Evolutionary conservation across 1,140 invertebrate genomes (phyloP).

Genomic region (Drosophila funebris): DNA sequence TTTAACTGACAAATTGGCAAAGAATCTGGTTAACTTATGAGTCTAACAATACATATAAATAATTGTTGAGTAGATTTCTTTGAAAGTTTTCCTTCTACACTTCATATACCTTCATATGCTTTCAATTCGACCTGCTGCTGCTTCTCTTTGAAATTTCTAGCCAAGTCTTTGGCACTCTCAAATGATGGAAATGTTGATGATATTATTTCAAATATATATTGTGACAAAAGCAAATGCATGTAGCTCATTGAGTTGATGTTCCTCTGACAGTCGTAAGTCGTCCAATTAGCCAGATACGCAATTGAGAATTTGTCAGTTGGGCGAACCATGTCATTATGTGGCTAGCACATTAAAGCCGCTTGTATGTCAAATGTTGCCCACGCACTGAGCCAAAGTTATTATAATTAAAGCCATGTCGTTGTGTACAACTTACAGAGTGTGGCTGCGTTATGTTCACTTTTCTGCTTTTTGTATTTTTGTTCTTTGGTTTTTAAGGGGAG

Average conservation of each 20-base stretch:
- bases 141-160: no score
- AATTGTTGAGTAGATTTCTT: no score
- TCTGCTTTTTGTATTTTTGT: no score
- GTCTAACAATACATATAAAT: no score
- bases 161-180: background rate
- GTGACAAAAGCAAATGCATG: background rate
- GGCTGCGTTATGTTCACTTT: conserved; percentile 31
- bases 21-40: no score
- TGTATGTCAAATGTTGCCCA: conserved; percentile 10
- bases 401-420: conserved; percentile 49
- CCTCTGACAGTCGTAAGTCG: conserved; percentile 11
- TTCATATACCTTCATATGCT: no score
- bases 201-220: background rate
- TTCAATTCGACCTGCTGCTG: no score
- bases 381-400: conserved; percentile 28
- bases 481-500: conserved; percentile 3
- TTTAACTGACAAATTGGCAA: no score
- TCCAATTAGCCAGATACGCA: conserved; percentile 39
- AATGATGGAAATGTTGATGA: background rate
- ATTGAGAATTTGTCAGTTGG: conserved; percentile 33
- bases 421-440: conserved; percentile 30
- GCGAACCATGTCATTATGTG: conserved; percentile 35
- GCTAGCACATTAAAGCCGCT: conserved; percentile 43
- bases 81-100: no score
- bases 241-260: background rate